Conservation (phyloP, 2,113 vertebrate species). For the Chrysemys picta region DNA sequence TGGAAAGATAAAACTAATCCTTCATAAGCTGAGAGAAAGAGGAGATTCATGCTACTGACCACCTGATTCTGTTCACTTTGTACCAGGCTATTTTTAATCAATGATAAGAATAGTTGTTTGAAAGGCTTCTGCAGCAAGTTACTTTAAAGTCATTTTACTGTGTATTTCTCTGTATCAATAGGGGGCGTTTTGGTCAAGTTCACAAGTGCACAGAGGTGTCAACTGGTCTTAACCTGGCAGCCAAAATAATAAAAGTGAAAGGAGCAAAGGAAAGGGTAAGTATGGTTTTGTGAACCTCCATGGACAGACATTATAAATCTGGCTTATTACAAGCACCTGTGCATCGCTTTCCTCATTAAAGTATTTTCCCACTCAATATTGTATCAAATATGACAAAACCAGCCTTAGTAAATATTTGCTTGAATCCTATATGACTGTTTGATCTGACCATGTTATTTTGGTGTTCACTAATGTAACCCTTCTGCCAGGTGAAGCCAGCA, state of each 20-base stretch:
- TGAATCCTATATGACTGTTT: background rate
- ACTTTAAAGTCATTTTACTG: background rate
- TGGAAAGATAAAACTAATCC: constrained; percentile 79
- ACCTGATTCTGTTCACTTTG: constrained; percentile 69
- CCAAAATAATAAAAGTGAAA: constrained; percentile 92
- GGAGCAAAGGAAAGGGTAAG: constrained; percentile 86
- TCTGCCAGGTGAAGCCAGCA: too few species aligned
- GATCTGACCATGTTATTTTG: background rate
- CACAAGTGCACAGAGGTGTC: constrained; percentile 87
- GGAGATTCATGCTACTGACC: constrained; percentile 63
- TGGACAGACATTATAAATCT: background rate
- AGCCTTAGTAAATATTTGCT: background rate
- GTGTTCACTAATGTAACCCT: background rate
- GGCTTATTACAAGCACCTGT: background rate
- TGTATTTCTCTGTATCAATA: constrained; percentile 59
- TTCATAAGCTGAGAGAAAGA: constrained; percentile 72
- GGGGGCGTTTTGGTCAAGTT: constrained; percentile 91
- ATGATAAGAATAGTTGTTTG: constrained; percentile 62
- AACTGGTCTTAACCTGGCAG: constrained; percentile 86
- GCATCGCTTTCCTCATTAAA: rapidly evolving
- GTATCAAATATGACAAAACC: background rate
- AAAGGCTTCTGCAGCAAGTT: background rate
- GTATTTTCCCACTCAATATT: rapidly evolving
- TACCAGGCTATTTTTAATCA: constrained; percentile 80
- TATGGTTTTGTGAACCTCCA: background rate